These are phyloP conservation scores for Cremastinae sp. DNA, from an alignment of 2,888 invertebrate species.

Conservation along the genomic window DNA sequence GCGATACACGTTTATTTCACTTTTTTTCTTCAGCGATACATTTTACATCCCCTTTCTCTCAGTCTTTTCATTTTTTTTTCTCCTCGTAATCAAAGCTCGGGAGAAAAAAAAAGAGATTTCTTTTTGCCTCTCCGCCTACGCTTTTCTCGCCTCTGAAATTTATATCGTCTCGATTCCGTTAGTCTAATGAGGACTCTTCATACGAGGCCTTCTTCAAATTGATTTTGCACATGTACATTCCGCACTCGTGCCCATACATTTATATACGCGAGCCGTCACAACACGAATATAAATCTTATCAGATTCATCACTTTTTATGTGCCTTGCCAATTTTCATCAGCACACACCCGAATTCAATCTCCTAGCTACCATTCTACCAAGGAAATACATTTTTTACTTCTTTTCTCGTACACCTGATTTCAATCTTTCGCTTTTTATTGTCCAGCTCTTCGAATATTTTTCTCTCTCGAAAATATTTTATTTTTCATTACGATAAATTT, in stretches of 20 bases:
- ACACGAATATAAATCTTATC: too few relatives aligned
- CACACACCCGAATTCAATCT: slow-evolving; percentile 3
- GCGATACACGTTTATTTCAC: slow-evolving; percentile 18
- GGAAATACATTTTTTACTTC: slow-evolving; percentile 7
- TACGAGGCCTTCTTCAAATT: slow-evolving; percentile 31
- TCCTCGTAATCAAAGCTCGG: slow-evolving; percentile 41
- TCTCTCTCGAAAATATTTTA: too few relatives aligned
- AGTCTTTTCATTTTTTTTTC: neutral
- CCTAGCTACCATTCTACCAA: too few relatives aligned
- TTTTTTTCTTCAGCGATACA: slow-evolving; percentile 38
- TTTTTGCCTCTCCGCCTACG: neutral
- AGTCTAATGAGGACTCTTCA: slow-evolving; percentile 42
- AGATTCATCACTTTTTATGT: neutral
- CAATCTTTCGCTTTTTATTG: too few relatives aligned
- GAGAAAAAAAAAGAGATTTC: neutral
- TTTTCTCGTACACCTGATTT: neutral
- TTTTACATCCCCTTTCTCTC: slow-evolving; percentile 21
- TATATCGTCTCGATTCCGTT: slow-evolving; percentile 30
- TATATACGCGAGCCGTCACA: neutral
- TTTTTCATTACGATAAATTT: too few relatives aligned
- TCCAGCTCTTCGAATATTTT: too few relatives aligned
- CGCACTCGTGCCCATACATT: neutral
- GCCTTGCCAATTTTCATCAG: neutral
- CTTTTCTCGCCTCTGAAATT: slow-evolving; percentile 27
- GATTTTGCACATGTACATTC: neutral